Evolutionary conservation across 2,797 vertebrate species (phyloP), one percentile per base, ranked within the genome.

Genomic region (Pseudomugil gertrudae): DNA sequence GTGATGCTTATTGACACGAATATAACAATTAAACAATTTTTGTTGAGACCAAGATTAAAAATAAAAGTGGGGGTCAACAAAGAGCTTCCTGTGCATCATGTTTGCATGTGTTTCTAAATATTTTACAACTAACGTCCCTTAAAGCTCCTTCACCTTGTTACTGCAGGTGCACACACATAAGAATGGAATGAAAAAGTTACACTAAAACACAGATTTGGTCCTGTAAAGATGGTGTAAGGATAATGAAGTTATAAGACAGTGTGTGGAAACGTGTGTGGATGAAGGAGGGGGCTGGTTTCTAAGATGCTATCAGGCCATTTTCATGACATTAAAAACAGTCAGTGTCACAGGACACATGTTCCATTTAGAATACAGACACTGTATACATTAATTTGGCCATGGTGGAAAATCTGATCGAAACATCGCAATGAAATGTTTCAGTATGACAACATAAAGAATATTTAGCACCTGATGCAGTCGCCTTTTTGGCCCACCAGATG

Each of bases 401-500:
- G 10, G 33, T 24, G 17, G 40, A 53, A 33, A 9, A 63, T 65
- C 30, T 38, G 3, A 51, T 67, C 4, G 35, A 67, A 60, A 60
- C 9, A 2, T 29, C 43, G 23, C 27, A 69, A 56, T 5, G 13
- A 43, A 43, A 40, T 40, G 0, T 67, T 74, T 63, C 0, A 27
- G n/a, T 57, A 45, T 60, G 52, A 62, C 75, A 68, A 47, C 8
- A 53, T 19, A 30, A 3, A 30, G 29, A 3, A 59, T 67, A 38
- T 72, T 60, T 26, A 35, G 24, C 59, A 75, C 33, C 32, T 57
- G 70, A 24, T 10, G 79, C 24, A 29, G 43, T 72, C 76, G 9
- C 61, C 54, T 32, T 43, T 33, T 63, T 17, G 50, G 30, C 5
- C 81, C 83, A 86, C 69, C 73, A 87, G 86, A 84, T 78, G 85